Conservation (phyloP, 2,888 invertebrate species). For the Bembecia ichneumoniformis region DNA sequence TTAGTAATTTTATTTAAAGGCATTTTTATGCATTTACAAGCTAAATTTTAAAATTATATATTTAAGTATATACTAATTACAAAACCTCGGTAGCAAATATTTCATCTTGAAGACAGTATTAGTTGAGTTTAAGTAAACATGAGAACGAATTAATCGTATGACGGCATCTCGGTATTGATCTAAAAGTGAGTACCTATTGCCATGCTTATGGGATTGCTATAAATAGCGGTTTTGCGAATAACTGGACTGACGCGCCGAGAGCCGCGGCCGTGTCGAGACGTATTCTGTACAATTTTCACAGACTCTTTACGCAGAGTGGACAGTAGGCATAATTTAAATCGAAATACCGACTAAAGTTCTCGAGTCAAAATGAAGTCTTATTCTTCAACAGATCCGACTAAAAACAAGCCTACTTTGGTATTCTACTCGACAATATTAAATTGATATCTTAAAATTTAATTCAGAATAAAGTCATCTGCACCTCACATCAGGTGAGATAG, state of each 20-base stretch:
- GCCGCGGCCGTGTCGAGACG: slow-evolving; percentile 40
- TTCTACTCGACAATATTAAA: no score
- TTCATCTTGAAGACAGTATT: no score
- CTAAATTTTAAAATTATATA: no score
- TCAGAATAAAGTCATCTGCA: no score
- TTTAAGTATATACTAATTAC: no score
- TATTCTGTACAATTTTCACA: slow-evolving; percentile 31
- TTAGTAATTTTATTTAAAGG: no score
- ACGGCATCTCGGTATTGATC: slow-evolving; percentile 10
- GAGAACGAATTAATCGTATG: not conserved
- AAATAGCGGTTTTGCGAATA: slow-evolving; percentile 68
- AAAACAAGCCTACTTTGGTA: no score
- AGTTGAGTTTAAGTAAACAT: not conserved
- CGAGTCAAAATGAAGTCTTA: not conserved
- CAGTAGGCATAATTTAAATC: slow-evolving; percentile 8
- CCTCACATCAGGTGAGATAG: no score
- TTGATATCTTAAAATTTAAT: no score
- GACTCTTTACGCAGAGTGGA: slow-evolving; percentile 21
- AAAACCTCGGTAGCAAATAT: no score
- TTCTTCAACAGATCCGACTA: no score
- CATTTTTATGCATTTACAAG: no score
- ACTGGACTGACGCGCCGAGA: slow-evolving; percentile 56
- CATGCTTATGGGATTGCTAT: slow-evolving; percentile 55
- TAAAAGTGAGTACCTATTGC: slow-evolving; percentile 7
- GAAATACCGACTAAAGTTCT: not conserved